A percentile compares a stretch with the other conserved stretches of the same genome.
phyloP scores from a whole-genome alignment of 2,113 vertebrate genomes.

The Herpetotheres cachinnans region DNA sequence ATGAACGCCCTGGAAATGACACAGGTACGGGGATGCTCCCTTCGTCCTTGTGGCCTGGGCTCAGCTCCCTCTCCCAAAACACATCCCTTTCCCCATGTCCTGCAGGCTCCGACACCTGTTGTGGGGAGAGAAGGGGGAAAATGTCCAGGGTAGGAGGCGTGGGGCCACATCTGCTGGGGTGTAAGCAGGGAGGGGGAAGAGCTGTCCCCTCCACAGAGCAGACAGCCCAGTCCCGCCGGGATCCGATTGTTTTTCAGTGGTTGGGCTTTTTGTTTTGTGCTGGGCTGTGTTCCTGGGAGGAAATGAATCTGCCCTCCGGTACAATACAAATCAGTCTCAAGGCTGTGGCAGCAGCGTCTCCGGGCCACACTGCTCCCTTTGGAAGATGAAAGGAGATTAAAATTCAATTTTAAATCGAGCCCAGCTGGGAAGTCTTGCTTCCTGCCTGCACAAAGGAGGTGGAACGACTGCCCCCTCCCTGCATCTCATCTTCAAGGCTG shows the following conservation, averaged over 20 bases:
- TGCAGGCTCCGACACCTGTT: rapidly evolving
- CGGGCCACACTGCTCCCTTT: constrained; percentile 27
- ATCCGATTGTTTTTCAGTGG: not conserved
- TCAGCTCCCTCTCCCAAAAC: not conserved
- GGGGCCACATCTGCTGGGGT: not conserved
- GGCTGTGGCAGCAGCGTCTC: constrained; percentile 48
- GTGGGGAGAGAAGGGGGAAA: not conserved
- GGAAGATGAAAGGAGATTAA: constrained; percentile 64
- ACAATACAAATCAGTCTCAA: constrained; percentile 57
- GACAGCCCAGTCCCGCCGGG: not conserved
- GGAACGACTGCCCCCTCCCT: constrained; percentile 24
- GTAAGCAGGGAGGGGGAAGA: not conserved
- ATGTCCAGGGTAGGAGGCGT: not conserved
- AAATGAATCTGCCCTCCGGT: constrained; percentile 50
- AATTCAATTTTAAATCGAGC: constrained; percentile 55
- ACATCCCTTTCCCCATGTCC: not conserved
- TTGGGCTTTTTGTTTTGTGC: constrained; percentile 49
- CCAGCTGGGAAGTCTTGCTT: constrained; percentile 62
- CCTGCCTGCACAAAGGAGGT: constrained; percentile 49
- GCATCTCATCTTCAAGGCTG: constrained; percentile 24
- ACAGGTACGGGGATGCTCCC: constrained; percentile 73
- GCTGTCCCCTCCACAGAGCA: not conserved
- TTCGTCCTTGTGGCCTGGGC: not conserved
- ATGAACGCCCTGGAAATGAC: constrained; percentile 95
- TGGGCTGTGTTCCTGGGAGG: constrained; percentile 55